Evolutionary conservation across 2,888 invertebrate species (phyloP), one percentile per base, ranked within the genome.

Genomic region (Melanchra persicariae): DNA sequence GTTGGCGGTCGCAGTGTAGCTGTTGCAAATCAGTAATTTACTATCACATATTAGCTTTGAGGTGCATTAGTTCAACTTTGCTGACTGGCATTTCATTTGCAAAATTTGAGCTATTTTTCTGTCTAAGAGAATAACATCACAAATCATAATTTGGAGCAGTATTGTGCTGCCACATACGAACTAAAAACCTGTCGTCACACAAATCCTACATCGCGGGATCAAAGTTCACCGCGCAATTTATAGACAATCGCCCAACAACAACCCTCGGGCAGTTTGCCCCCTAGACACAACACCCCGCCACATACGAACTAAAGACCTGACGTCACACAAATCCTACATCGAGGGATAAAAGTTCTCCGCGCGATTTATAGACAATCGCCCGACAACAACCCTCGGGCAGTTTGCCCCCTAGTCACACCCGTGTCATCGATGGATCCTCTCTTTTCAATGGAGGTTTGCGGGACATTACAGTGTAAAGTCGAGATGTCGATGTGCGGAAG

Each of bases 1-100:
- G n/a, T n/a, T n/a, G n/a, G n/a, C n/a, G n/a, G n/a, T n/a, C n/a
- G n/a, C n/a, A n/a, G n/a, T n/a, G n/a, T n/a, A n/a, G n/a, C n/a
- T n/a, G n/a, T n/a, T n/a, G n/a, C 15, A 12, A 64, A 30, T 64
- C 6, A 63, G 17, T 19, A 58, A 34, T 59, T 34, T 34, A 19
- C 12, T 30, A 19, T 30, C 30, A 30, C 54, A 19, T 58, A 22
- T 58, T 58, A 19, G 12, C 12, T 52, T 7, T 17, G 4, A 19
- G 2, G 22, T 12, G 34, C 52, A 62, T 8, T 52, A 12, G 17
- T 57, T 17, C 26, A 30, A 15, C 9, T 40, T 40, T 40, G 40
- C 40, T 34, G 30, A 30, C 30, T 30, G 30, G 30, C 30, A 30
- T 5, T 30, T 30, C 6, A 30, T 6, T n/a, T n/a, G n/a, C 30